Evolutionary conservation across 2,888 invertebrate genomes (phyloP).

Genomic region (Bembecia ichneumoniformis): DNA sequence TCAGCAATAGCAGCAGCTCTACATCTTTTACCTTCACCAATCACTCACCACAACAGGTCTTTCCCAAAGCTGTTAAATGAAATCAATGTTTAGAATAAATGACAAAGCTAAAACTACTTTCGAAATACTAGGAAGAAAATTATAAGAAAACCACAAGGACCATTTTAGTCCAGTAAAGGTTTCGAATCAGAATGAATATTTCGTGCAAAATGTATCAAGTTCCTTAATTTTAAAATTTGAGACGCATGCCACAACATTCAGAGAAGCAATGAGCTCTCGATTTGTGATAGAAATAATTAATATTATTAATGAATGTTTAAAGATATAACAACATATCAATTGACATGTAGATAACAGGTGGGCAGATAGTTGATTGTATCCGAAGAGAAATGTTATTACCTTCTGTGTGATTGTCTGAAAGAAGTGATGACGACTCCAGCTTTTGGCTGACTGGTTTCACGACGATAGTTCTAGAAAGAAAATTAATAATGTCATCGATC

Average conservation of each 20-base stretch:
- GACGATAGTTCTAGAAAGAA: constrained; percentile 52
- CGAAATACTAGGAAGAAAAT: background rate
- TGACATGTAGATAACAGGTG: background rate
- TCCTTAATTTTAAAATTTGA: constrained; percentile 16
- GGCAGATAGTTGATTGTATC: background rate
- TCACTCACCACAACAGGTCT: constrained; percentile 70
- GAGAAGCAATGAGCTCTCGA: constrained; percentile 35
- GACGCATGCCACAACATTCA: constrained; percentile 53
- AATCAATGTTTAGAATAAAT: constrained; percentile 26
- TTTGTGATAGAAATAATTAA: constrained; percentile 25
- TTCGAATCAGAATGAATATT: background rate
- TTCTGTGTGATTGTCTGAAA: constrained; percentile 87
- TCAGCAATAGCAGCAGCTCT: constrained; percentile 43
- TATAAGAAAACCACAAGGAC: constrained; percentile 12
- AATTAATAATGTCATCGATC: background rate
- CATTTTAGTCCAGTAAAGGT: background rate
- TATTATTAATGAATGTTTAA: constrained; percentile 14
- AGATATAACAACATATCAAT: background rate
- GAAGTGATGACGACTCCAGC: constrained; percentile 94
- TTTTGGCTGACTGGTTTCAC: constrained; percentile 71
- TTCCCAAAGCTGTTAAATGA: constrained; percentile 70
- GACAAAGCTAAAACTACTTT: constrained; percentile 5
- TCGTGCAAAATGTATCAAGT: constrained; percentile 36
- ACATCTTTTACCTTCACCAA: constrained; percentile 58
- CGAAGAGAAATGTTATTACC: constrained; percentile 61